These are phyloP conservation scores for Pituophis catenifer DNA, from an alignment of 2,113 vertebrate genomes.

Conservation along the genomic window DNA sequence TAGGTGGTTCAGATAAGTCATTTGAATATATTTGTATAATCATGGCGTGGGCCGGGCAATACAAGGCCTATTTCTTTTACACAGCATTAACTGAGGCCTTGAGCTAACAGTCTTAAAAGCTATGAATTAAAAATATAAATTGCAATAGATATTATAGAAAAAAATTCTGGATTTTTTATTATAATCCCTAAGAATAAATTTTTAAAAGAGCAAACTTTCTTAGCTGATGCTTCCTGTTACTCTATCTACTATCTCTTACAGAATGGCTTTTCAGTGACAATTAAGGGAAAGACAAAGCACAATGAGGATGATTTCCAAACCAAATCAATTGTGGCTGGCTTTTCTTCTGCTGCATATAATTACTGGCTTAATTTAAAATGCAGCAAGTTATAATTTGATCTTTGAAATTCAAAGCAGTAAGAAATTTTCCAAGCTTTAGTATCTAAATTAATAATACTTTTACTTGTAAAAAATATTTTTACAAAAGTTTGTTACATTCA, in stretches of 20 bases:
- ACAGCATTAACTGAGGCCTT: not conserved
- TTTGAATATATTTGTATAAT: not conserved
- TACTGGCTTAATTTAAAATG: not conserved
- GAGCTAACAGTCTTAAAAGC: not conserved
- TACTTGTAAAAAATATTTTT: too few relatives aligned
- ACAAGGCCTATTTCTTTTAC: not conserved
- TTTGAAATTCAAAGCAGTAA: not conserved
- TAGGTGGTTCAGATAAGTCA: not conserved
- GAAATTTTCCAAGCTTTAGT: not conserved
- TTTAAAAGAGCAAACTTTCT: not conserved
- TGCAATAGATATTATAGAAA: not conserved
- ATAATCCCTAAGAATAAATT: not conserved
- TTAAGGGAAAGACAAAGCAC: not conserved
- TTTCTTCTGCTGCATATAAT: not conserved
- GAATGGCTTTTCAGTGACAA: not conserved
- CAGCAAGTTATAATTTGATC: not conserved
- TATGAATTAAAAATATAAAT: not conserved
- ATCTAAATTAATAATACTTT: not conserved
- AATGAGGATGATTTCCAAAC: not conserved
- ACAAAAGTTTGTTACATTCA: not conserved
- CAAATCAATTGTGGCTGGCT: not conserved
- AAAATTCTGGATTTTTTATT: not conserved
- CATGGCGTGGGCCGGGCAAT: not conserved
- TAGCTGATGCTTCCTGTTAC: not conserved
- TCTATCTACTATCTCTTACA: not conserved